These are phyloP conservation scores for Amitus sp. DNA, from an alignment of 2,888 invertebrate genomes.

Conservation along the genomic window DNA sequence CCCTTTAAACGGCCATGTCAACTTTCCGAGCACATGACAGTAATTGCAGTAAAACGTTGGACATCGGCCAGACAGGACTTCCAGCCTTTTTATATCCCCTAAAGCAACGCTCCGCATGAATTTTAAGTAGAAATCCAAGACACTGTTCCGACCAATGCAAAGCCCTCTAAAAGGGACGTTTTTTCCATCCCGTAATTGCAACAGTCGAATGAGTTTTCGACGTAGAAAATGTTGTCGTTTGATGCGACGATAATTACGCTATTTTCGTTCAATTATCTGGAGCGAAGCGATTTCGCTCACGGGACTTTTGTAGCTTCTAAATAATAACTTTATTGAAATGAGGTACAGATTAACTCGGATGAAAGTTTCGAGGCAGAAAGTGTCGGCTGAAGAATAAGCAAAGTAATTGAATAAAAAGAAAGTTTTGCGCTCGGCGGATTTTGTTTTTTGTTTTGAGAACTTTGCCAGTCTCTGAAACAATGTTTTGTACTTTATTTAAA, in stretches of 20 bases:
- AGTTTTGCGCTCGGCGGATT: background rate
- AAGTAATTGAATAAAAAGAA: background rate
- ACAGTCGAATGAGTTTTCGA: too few relatives aligned
- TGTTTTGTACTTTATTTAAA: background rate
- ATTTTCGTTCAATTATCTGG: too few relatives aligned
- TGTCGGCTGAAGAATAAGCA: background rate
- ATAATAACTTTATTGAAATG: background rate
- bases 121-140: slow-evolving; percentile 30
- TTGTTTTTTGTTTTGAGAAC: too few relatives aligned
- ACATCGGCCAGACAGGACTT: slow-evolving; percentile 35
- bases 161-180: background rate
- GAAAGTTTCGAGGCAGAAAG: background rate
- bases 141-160: slow-evolving; percentile 13
- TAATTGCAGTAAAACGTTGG: slow-evolving; percentile 39
- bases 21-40: slow-evolving; percentile 36
- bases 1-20: slow-evolving; percentile 36
- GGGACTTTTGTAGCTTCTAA: too few relatives aligned
- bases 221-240: too few relatives aligned
- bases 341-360: background rate
- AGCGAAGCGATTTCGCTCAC: background rate
- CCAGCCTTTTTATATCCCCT: slow-evolving; percentile 27
- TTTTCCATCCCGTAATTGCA: slow-evolving; percentile 1
- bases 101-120: slow-evolving; percentile 32
- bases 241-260: too few relatives aligned
- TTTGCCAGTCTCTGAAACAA: too few relatives aligned